A percentile compares a stretch with the other conserved stretches of the same genome.
These are phyloP conservation scores for Rhabdophis nuchalis DNA, from an alignment of 2,797 vertebrate species.

Conservation along the genomic window DNA sequence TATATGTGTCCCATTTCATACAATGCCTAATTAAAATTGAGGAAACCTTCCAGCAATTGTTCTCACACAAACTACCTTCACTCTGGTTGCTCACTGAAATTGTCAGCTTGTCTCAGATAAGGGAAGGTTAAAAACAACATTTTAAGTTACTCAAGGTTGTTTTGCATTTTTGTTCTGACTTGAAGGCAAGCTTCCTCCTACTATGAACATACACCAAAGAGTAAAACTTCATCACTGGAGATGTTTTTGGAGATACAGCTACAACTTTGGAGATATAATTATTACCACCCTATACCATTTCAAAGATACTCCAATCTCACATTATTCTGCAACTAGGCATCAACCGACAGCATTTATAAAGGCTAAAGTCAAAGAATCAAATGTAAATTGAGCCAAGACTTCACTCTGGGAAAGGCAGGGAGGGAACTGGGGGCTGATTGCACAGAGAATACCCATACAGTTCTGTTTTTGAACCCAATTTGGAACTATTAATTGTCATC, in stretches of 20 bases:
- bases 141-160: slow-evolving; percentile 89
- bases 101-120: slow-evolving; percentile 77
- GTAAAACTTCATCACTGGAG: slow-evolving; percentile 43
- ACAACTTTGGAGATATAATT: slow-evolving; percentile 8
- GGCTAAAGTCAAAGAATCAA: background rate
- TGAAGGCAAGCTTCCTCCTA: slow-evolving; percentile 62
- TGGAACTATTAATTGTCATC: slow-evolving; percentile 12
- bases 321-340: background rate
- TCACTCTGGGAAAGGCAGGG: background rate
- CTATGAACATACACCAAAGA: slow-evolving; percentile 49
- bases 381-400: slow-evolving; percentile 40
- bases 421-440: background rate
- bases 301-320: background rate
- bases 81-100: slow-evolving; percentile 74
- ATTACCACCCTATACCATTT: background rate
- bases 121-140: slow-evolving; percentile 78
- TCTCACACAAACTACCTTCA: slow-evolving; percentile 75
- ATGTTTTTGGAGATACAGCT: slow-evolving; percentile 38
- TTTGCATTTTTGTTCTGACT: slow-evolving; percentile 80
- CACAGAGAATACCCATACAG: slow-evolving; percentile 20
- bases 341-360: background rate
- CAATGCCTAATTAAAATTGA: slow-evolving; percentile 80
- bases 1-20: slow-evolving; percentile 68
- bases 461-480: background rate
- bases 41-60: slow-evolving; percentile 73